Evolutionary conservation across 53 echinoderm and acorn worm species (phyloP).

Genomic region (Henricia sp.): DNA sequence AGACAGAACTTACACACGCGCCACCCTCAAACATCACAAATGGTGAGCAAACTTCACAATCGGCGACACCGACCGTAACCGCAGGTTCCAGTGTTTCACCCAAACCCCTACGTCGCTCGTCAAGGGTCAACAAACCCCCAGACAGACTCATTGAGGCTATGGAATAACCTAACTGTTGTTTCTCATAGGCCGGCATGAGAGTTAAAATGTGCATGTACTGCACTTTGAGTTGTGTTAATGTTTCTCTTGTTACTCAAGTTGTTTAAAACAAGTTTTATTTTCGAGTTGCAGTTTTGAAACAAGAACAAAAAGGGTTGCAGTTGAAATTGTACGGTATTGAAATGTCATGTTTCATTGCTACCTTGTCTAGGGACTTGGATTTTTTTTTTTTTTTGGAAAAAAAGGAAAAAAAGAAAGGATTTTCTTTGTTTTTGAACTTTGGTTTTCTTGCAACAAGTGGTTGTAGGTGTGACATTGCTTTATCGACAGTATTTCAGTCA

Average conservation of each 20-base stretch:
- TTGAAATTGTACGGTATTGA: not conserved
- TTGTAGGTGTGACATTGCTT: not conserved
- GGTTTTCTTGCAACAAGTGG: not conserved
- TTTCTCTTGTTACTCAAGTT: not conserved
- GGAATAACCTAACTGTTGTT: not conserved
- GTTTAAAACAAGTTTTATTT: not conserved
- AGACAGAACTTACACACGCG: too few species aligned
- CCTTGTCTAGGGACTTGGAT: not conserved
- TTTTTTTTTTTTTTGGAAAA: not conserved
- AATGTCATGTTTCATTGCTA: too few species aligned
- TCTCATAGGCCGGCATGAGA: too few species aligned
- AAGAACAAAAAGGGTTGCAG: too few species aligned
- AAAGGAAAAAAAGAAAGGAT: not conserved
- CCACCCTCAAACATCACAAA: not conserved
- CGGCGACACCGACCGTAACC: not conserved
- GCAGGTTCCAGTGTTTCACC: not conserved
- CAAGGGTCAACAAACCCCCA: slow-evolving; percentile 10
- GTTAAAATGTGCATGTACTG: not conserved
- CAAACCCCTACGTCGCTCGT: slow-evolving; percentile 1
- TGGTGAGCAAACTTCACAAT: not conserved
- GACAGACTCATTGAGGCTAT: slow-evolving; percentile 31
- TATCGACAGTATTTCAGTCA: not conserved
- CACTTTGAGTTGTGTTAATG: not conserved
- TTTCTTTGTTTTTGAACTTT: not conserved
- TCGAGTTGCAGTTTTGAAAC: not conserved